A percentile compares a stretch with the other conserved stretches of the same genome.
phyloP scores from a whole-genome alignment of 2,888 invertebrate species.

The Biston stratarius region DNA sequence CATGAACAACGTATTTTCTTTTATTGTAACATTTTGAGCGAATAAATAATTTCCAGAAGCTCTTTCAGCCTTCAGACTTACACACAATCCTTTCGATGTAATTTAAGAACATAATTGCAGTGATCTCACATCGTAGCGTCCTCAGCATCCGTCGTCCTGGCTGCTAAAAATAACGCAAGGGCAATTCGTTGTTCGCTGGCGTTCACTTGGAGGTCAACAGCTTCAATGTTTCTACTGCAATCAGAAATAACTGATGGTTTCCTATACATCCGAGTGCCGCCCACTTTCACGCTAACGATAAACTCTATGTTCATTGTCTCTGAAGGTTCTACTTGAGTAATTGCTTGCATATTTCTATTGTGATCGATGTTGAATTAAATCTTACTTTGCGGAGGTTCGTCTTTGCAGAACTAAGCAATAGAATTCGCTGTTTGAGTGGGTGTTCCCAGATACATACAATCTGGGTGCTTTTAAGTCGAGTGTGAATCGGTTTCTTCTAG shows the following conservation, averaged over 20 bases:
- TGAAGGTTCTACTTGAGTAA: neutral
- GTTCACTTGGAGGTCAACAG: conserved; percentile 14
- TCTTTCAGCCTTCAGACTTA: too few relatives aligned
- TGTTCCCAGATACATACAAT: too few relatives aligned
- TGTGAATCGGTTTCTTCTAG: too few relatives aligned
- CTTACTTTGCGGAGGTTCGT: too few relatives aligned
- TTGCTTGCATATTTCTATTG: neutral
- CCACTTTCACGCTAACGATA: neutral
- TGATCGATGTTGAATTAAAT: neutral
- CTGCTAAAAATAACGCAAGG: conserved; percentile 32
- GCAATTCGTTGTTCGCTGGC: conserved; percentile 15
- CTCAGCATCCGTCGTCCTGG: conserved; percentile 17
- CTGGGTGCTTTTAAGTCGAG: too few relatives aligned
- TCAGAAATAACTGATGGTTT: neutral
- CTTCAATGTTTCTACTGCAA: neutral
- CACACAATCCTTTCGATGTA: neutral
- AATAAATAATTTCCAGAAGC: too few relatives aligned
- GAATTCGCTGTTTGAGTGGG: too few relatives aligned
- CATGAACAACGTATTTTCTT: too few relatives aligned
- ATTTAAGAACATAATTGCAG: neutral
- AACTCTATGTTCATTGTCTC: neutral
- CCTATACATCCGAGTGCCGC: neutral
- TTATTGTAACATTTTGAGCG: too few relatives aligned
- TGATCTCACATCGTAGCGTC: conserved; percentile 6
- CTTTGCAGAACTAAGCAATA: too few relatives aligned